These are phyloP conservation scores for Gobionotothen gibberifrons DNA, from an alignment of 2,797 vertebrate species.

Conservation along the genomic window DNA sequence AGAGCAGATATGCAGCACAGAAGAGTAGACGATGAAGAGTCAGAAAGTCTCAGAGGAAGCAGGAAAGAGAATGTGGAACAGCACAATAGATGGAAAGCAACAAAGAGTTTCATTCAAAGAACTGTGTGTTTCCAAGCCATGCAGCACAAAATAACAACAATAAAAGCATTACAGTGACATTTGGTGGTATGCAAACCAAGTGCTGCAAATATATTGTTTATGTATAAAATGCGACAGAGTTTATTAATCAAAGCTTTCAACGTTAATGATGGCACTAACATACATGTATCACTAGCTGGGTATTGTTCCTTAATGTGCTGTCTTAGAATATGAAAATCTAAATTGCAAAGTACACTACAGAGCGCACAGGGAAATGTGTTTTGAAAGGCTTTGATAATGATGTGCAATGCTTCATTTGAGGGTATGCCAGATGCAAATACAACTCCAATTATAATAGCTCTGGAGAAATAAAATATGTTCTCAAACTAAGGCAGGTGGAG, in stretches of 20 bases:
- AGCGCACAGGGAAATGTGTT: slow-evolving; percentile 33
- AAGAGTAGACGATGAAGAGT: slow-evolving; percentile 45
- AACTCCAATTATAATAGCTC: slow-evolving; percentile 51
- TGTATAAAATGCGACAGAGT: slow-evolving; percentile 20
- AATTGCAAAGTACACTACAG: slow-evolving; percentile 32
- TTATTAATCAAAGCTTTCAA: slow-evolving; percentile 71
- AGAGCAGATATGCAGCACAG: slow-evolving; percentile 58
- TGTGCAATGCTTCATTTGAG: slow-evolving; percentile 63
- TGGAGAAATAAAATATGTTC: slow-evolving; percentile 47
- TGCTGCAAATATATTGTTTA: slow-evolving; percentile 65
- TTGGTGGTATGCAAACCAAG: slow-evolving; percentile 76
- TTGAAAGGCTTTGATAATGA: slow-evolving; percentile 73
- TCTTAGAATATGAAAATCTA: slow-evolving; percentile 32
- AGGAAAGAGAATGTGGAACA: slow-evolving; percentile 35
- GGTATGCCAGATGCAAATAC: slow-evolving; percentile 60
- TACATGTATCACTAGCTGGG: slow-evolving; percentile 36
- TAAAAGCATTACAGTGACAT: slow-evolving; percentile 49
- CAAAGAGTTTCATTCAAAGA: slow-evolving; percentile 14
- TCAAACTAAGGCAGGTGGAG: slow-evolving; percentile 30
- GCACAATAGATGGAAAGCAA: slow-evolving; percentile 33
- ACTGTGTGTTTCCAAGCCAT: slow-evolving; percentile 34
- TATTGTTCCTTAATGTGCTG: slow-evolving; percentile 16
- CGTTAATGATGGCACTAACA: slow-evolving; percentile 25
- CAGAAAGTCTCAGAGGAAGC: slow-evolving; percentile 36
- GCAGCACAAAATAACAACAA: slow-evolving; percentile 45